phyloP scores from a whole-genome alignment of 2,797 vertebrate species.

The Cryptoprocta ferox region DNA sequence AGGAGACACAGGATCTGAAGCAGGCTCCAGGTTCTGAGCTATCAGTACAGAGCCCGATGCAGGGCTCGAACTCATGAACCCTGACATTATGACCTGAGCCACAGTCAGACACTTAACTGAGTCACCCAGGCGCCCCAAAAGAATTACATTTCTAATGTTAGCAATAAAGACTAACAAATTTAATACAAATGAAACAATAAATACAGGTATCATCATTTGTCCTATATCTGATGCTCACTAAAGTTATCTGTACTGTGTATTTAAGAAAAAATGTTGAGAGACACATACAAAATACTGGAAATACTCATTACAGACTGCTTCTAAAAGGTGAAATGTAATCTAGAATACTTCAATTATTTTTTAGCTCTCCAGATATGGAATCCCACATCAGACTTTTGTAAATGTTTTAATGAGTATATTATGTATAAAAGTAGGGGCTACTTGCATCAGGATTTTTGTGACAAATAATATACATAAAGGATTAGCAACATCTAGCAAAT shows the following conservation, averaged over 20 bases:
- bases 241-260: not conserved
- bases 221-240: not conserved
- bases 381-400: not conserved
- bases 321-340: not conserved
- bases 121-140: not conserved
- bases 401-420: not conserved
- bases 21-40: no score
- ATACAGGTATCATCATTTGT: not conserved
- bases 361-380: not conserved
- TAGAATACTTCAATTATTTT: not conserved
- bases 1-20: no score
- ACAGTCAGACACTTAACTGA: no score
- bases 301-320: not conserved
- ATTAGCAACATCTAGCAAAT: not conserved
- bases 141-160: not conserved
- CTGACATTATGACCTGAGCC: no score
- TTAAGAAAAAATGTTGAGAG: slow-evolving; percentile 3
- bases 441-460: not conserved
- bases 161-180: not conserved
- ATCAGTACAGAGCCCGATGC: no score
- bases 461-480: not conserved
- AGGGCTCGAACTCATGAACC: no score
- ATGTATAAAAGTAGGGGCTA: not conserved
- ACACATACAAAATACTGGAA: not conserved
- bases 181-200: not conserved